Conservation (phyloP, 2,113 vertebrate genomes). For the Mus spicilegus region DNA sequence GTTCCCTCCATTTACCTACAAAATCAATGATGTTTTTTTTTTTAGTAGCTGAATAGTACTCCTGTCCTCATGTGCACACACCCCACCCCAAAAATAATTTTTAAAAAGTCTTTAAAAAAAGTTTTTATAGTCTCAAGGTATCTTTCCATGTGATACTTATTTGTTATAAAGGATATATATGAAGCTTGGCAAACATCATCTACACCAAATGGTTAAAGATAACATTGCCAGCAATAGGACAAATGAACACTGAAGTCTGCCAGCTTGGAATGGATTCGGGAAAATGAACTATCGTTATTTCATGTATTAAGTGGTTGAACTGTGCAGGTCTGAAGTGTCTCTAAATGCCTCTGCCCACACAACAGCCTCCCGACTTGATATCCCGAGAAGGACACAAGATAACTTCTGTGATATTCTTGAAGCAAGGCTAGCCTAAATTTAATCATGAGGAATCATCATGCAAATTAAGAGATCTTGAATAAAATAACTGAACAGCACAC, state of each 20-base stretch:
- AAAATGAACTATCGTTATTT: conserved; percentile 19
- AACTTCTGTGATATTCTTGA: background rate
- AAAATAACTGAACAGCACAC: conserved; percentile 11
- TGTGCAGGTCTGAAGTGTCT: conserved; percentile 1
- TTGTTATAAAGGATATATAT: background rate
- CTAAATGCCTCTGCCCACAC: conserved; percentile 12
- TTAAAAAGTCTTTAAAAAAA: background rate
- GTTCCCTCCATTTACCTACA: no score
- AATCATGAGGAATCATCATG: background rate
- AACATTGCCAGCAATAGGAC: background rate
- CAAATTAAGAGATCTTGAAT: background rate
- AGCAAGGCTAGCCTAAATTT: background rate
- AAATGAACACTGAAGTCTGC: background rate
- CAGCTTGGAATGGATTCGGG: conserved; percentile 9
- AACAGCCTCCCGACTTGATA: background rate
- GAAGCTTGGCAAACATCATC: background rate
- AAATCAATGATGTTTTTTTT: no score
- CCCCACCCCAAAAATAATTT: background rate
- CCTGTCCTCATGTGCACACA: background rate
- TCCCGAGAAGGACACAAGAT: background rate
- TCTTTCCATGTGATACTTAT: background rate
- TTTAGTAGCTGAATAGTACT: no score
- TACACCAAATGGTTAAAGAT: background rate
- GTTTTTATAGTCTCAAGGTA: background rate
- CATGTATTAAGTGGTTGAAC: conserved; percentile 39